These are phyloP conservation scores for Numenius phaeopus DNA, from an alignment of 2,797 vertebrate species.

Conservation along the genomic window DNA sequence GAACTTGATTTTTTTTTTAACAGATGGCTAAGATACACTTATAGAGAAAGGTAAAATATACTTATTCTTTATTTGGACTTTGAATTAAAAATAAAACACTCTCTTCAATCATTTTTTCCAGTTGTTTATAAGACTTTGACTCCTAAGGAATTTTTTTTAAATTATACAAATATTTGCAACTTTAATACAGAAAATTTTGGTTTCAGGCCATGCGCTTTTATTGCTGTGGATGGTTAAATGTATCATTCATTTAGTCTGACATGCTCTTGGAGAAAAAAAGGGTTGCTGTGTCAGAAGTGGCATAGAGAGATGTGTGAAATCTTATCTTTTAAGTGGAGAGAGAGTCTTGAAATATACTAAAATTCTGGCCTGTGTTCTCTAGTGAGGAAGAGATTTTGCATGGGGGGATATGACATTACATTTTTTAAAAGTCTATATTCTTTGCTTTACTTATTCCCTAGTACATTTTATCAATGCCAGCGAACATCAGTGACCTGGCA, in stretches of 20 bases:
- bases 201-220: slow-evolving; percentile 36
- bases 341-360: neutral
- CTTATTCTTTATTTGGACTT: slow-evolving; percentile 58
- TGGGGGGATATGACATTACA: neutral
- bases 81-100: slow-evolving; percentile 58
- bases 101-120: slow-evolving; percentile 51
- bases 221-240: slow-evolving; percentile 48
- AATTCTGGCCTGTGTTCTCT: neutral
- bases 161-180: slow-evolving; percentile 64
- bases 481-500: neutral
- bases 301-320: neutral
- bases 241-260: slow-evolving; percentile 33
- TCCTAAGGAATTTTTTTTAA: slow-evolving; percentile 9
- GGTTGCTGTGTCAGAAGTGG: rapidly evolving
- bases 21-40: slow-evolving; percentile 51
- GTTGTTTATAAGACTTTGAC: slow-evolving; percentile 61
- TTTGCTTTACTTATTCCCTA: neutral
- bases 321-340: neutral
- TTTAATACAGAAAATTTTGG: slow-evolving; percentile 50
- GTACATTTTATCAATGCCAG: neutral
- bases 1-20: slow-evolving; percentile 54
- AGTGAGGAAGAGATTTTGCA: neutral
- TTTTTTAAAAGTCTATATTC: neutral
- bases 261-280: neutral
- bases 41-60: slow-evolving; percentile 40